Percentiles rank a stretch among this genome's conserved stretches.
phyloP scores from a whole-genome alignment of 1,140 invertebrate species.

The Temnothorax curvispinosus region DNA sequence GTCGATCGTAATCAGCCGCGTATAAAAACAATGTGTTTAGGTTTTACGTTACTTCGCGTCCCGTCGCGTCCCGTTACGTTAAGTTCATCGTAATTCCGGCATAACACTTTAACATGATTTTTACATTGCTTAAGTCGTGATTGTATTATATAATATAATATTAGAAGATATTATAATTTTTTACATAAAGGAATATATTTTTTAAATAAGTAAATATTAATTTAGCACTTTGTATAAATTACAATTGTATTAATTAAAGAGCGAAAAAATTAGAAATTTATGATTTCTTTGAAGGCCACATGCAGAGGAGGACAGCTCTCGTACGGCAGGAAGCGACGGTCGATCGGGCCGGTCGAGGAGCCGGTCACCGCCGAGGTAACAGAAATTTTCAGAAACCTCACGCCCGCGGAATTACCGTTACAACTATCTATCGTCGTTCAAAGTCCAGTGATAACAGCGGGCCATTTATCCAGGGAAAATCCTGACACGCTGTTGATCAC shows the following conservation, averaged over 20 bases:
- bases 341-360: constrained; percentile 70
- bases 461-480: constrained; percentile 73
- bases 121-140: neutral
- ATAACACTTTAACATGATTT: constrained; percentile 2
- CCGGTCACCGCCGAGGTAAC: constrained; percentile 34
- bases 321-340: constrained; percentile 78
- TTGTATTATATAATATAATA: neutral
- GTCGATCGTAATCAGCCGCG: too few relatives aligned
- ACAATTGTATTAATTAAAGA: neutral
- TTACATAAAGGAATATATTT: neutral
- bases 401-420: constrained; percentile 79
- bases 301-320: constrained; percentile 78
- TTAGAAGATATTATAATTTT: constrained; percentile 12
- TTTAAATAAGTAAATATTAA: neutral
- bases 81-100: too few relatives aligned
- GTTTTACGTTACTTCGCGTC: too few relatives aligned
- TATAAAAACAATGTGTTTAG: too few relatives aligned
- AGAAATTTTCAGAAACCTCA: constrained; percentile 43
- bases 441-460: constrained; percentile 75
- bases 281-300: constrained; percentile 70
- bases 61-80: too few relatives aligned
- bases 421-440: constrained; percentile 82
- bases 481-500: constrained; percentile 79
- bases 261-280: neutral
- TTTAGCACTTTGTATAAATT: constrained; percentile 1